Conservation (phyloP, 2,113 vertebrate species). For the Salminus brasiliensis region DNA sequence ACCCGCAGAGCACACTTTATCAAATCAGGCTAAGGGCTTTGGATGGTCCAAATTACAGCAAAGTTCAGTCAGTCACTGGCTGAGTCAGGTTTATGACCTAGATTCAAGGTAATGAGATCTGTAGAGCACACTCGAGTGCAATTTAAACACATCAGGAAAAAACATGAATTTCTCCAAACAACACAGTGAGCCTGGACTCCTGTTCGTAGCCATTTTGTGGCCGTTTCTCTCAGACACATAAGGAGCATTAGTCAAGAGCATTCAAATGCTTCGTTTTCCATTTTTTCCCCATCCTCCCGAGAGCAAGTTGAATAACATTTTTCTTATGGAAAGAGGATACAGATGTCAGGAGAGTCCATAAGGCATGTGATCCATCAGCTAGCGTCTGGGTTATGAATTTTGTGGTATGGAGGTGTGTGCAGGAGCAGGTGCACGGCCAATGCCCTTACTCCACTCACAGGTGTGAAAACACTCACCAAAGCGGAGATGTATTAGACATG, state of each 20-base stretch:
- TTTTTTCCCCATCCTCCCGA: constrained; percentile 6
- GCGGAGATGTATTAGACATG: neutral
- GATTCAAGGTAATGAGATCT: neutral
- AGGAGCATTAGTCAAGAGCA: constrained; percentile 28
- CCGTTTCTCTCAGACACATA: constrained; percentile 22
- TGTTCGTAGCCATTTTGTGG: constrained; percentile 10
- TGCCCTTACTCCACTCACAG: neutral
- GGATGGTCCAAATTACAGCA: neutral
- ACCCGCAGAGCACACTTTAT: neutral
- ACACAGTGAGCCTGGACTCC: neutral
- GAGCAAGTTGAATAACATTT: constrained; percentile 26
- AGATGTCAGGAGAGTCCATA: constrained; percentile 29
- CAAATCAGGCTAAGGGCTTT: neutral
- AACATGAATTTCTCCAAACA: neutral
- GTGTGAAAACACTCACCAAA: neutral
- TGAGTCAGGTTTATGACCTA: neutral
- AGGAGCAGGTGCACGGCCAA: constrained; percentile 11
- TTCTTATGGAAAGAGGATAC: constrained; percentile 29
- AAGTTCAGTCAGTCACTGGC: neutral
- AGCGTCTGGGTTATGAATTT: constrained; percentile 12
- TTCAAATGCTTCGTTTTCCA: constrained; percentile 26
- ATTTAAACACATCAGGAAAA: neutral
- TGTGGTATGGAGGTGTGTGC: neutral
- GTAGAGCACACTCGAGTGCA: neutral
- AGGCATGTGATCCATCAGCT: constrained; percentile 24